Percentiles rank a stretch among this genome's conserved stretches.
Evolutionary conservation across 2,888 invertebrate species (phyloP).

Genomic region (Drosophila austrosaltans): DNA sequence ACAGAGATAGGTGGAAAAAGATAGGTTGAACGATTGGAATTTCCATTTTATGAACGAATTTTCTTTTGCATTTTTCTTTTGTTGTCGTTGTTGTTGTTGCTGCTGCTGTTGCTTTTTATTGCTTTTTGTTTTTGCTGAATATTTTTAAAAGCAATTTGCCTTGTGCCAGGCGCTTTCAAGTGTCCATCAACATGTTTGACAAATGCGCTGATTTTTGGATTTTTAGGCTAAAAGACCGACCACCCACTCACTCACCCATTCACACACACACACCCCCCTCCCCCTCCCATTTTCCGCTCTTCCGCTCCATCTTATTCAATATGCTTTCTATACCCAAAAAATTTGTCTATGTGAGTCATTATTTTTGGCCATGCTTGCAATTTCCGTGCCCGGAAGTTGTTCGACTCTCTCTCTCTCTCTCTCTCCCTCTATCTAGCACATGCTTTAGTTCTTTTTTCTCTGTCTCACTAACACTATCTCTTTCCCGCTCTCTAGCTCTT

Average conservation of each 20-base stretch:
- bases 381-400: constrained; percentile 64
- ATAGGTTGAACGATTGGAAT: constrained; percentile 37
- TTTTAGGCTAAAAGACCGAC: constrained; percentile 18
- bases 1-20: constrained; percentile 19
- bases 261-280: neutral
- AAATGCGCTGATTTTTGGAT: constrained; percentile 69
- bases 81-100: neutral
- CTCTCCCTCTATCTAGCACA: neutral
- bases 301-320: constrained; percentile 1
- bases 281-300: neutral
- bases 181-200: constrained; percentile 75
- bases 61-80: constrained; percentile 2
- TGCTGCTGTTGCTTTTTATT: constrained; percentile 1
- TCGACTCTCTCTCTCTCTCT: constrained; percentile 13
- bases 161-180: constrained; percentile 66
- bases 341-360: constrained; percentile 61
- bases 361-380: constrained; percentile 76
- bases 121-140: constrained; percentile 14
- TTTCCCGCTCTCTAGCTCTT: neutral
- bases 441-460: neutral
- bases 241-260: neutral
- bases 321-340: constrained; percentile 15
- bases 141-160: constrained; percentile 70
- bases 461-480: neutral
- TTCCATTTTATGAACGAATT: constrained; percentile 47